Evolutionary conservation across 2,113 vertebrate genomes (phyloP).

Genomic region (Sinocyclocheilus anophthalmus): DNA sequence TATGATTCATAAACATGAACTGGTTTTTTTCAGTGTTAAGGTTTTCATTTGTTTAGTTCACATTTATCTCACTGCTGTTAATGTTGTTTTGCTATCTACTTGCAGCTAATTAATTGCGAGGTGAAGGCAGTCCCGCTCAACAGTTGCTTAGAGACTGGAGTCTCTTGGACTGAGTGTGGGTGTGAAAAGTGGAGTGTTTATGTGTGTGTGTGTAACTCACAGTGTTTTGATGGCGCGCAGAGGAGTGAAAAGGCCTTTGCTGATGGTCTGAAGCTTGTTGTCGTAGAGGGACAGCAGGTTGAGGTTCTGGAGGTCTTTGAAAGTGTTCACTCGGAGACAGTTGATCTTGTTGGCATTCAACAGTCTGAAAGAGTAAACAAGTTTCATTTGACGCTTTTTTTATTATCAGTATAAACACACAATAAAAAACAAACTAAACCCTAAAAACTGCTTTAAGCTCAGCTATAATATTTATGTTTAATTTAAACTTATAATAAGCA

Average conservation of each 20-base stretch:
- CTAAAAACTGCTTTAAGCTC: too few species aligned
- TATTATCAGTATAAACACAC: background rate
- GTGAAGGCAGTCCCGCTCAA: slow-evolving; percentile 24
- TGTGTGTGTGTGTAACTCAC: slow-evolving; percentile 76
- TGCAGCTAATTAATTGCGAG: slow-evolving; percentile 27
- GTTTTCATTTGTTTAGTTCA: background rate
- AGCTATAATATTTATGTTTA: too few species aligned
- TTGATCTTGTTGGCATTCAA: slow-evolving; percentile 99
- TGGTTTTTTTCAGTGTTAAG: background rate
- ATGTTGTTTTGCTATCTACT: slow-evolving; percentile 23
- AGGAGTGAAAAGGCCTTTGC: slow-evolving; percentile 93
- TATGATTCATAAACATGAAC: background rate
- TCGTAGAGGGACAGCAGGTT: slow-evolving; percentile 96
- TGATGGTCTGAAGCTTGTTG: slow-evolving; percentile 98
- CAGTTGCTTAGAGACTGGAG: slow-evolving; percentile 50
- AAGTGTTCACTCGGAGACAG: slow-evolving; percentile 95
- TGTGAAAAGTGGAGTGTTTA: slow-evolving; percentile 29
- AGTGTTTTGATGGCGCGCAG: slow-evolving; percentile 96
- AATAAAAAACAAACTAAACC: background rate
- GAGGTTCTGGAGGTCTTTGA: slow-evolving; percentile 97
- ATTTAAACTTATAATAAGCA: background rate
- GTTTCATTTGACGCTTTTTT: slow-evolving; percentile 28
- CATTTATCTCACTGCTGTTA: slow-evolving; percentile 36
- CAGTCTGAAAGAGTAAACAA: slow-evolving; percentile 78
- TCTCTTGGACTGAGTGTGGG: slow-evolving; percentile 12